A percentile compares a stretch with the other conserved stretches of the same genome.
phyloP scores from a whole-genome alignment of 2,797 vertebrate genomes.

The Echeneis naucrates region DNA sequence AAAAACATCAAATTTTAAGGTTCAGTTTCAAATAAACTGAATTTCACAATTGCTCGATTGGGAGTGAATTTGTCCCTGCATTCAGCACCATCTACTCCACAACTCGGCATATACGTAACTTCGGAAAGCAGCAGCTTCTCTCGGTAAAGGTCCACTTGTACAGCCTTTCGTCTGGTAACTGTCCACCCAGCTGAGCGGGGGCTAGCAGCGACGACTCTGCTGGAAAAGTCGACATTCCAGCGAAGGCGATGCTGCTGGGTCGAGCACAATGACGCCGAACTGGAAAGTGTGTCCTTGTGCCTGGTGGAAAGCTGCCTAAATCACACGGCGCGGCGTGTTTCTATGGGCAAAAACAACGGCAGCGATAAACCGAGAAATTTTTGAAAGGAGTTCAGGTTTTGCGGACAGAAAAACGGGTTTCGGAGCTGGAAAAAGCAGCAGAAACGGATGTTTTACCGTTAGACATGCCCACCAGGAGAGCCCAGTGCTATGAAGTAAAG shows the following conservation, averaged over 20 bases:
- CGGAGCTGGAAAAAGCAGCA: background rate
- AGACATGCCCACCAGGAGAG: background rate
- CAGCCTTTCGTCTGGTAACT: background rate
- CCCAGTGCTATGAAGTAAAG: fast-evolving
- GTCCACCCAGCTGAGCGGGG: slow-evolving; percentile 36
- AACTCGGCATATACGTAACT: background rate
- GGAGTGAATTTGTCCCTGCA: fast-evolving
- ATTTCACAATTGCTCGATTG: fast-evolving
- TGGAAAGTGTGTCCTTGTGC: fast-evolving
- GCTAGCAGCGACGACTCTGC: background rate
- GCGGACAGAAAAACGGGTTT: background rate
- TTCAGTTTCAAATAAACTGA: fast-evolving
- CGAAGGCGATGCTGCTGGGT: fast-evolving
- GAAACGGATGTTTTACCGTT: background rate
- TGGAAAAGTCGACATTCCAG: slow-evolving; percentile 19
- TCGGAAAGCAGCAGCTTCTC: background rate
- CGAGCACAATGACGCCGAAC: background rate
- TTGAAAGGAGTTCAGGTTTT: slow-evolving; percentile 35
- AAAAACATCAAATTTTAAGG: background rate
- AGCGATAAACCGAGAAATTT: background rate
- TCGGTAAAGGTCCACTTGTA: background rate
- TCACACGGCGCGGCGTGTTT: fast-evolving
- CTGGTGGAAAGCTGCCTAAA: fast-evolving
- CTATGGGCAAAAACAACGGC: fast-evolving
- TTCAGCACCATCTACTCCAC: fast-evolving